A percentile compares a stretch with the other conserved stretches of the same genome.
These are phyloP conservation scores for Panthera uncia DNA, from an alignment of 2,113 vertebrate species.

Conservation along the genomic window DNA sequence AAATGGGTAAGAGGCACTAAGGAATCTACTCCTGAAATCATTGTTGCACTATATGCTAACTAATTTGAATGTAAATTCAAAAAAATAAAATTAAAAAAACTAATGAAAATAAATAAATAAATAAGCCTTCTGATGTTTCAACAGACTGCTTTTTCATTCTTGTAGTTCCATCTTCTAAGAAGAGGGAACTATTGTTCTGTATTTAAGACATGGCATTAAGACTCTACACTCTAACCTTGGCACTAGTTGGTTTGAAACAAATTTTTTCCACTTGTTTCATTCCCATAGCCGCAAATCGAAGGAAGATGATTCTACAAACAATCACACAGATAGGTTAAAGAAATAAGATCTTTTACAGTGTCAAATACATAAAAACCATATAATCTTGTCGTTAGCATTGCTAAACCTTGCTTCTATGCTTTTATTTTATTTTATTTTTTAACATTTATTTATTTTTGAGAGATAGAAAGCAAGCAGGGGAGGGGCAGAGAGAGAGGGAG, in stretches of 20 bases:
- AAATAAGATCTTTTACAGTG: not conserved
- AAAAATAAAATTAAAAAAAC: too few relatives aligned
- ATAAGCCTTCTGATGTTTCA: slow-evolving; percentile 39
- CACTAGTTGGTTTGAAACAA: slow-evolving; percentile 7
- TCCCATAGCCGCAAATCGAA: slow-evolving; percentile 51
- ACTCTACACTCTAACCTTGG: not conserved
- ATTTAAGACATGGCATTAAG: not conserved
- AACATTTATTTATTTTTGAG: too few relatives aligned
- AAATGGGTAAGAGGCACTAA: too few relatives aligned
- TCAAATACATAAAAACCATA: not conserved
- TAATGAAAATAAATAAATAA: too few relatives aligned
- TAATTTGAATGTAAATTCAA: too few relatives aligned
- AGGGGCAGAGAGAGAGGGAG: too few relatives aligned
- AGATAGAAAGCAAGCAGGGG: too few relatives aligned
- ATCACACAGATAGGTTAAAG: not conserved
- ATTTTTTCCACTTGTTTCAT: slow-evolving; percentile 50
- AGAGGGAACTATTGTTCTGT: slow-evolving; percentile 21
- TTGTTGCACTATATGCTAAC: too few relatives aligned
- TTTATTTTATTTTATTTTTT: not conserved
- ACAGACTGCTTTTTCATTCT: slow-evolving; percentile 43
- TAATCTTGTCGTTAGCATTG: slow-evolving; percentile 6
- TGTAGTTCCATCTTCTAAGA: slow-evolving; percentile 51
- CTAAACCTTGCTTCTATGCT: not conserved
- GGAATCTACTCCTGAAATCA: too few relatives aligned
- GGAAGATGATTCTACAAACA: slow-evolving; percentile 11